Conservation (phyloP, 2,797 vertebrate species). For the Mormyrops boulengeri region DNA sequence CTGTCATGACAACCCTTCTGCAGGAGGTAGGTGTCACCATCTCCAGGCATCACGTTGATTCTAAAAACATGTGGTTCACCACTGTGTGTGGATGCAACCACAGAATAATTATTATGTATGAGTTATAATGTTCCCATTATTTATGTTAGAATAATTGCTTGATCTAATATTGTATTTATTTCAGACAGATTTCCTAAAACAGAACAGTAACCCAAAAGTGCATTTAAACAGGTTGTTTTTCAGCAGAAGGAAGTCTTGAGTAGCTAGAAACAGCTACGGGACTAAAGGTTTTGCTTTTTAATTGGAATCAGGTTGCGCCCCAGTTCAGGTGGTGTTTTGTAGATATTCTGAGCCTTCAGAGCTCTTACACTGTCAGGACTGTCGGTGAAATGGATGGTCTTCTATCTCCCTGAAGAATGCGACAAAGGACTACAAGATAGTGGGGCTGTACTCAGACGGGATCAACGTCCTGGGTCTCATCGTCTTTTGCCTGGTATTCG, state of each 20-base stretch:
- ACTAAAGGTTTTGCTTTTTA: background rate
- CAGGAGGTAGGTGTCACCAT: slow-evolving; percentile 59
- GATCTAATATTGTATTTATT: background rate
- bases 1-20: slow-evolving; percentile 48
- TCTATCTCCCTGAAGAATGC: slow-evolving; percentile 67
- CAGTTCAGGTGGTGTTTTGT: background rate
- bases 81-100: background rate
- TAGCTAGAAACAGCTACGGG: background rate
- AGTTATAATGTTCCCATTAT: background rate
- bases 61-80: background rate
- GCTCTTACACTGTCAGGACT: background rate
- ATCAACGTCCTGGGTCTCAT: slow-evolving; percentile 92
- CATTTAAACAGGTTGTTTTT: background rate
- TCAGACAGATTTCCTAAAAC: background rate
- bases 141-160: background rate
- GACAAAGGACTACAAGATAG: slow-evolving; percentile 80
- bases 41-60: background rate
- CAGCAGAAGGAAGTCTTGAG: background rate
- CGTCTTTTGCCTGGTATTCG: slow-evolving; percentile 91
- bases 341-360: background rate
- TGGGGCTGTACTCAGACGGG: slow-evolving; percentile 79
- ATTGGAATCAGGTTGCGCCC: background rate
- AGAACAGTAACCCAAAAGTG: background rate
- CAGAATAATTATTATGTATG: background rate
- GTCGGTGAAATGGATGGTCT: background rate